phyloP scores from a whole-genome alignment of 1,140 invertebrate species.

The Drosophila kanapiae region DNA sequence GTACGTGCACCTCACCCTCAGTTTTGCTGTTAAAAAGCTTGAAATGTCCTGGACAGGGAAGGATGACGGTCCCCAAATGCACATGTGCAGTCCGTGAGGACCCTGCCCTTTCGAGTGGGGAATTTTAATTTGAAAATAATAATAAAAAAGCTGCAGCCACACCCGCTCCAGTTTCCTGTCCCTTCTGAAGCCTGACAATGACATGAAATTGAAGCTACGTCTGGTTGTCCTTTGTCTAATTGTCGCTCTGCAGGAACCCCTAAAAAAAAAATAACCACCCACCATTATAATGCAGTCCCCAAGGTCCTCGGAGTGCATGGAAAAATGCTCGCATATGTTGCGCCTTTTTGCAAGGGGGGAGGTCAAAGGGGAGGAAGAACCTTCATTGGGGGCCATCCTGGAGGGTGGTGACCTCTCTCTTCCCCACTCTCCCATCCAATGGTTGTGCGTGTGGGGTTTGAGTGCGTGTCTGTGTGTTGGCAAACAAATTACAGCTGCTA shows the following conservation, averaged over 20 bases:
- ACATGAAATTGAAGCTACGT: constrained; percentile 69
- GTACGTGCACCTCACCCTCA: constrained; percentile 45
- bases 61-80: constrained; percentile 43
- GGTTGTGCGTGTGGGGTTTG: constrained; percentile 23
- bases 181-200: constrained; percentile 60
- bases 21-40: constrained; percentile 6
- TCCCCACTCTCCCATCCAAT: not conserved
- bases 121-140: constrained; percentile 78
- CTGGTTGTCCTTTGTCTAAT: constrained; percentile 73
- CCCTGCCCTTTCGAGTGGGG: constrained; percentile 15
- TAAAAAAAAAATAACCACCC: not conserved
- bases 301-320: constrained; percentile 53
- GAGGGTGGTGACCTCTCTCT: constrained; percentile 22
- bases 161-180: constrained; percentile 7
- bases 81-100: constrained; percentile 49
- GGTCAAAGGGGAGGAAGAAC: constrained; percentile 1
- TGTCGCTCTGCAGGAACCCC: constrained; percentile 50
- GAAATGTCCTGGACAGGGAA: constrained; percentile 3
- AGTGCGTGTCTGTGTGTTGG: constrained; percentile 58
- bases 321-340: constrained; percentile 79
- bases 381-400: constrained; percentile 2
- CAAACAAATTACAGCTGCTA: constrained; percentile 82
- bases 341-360: constrained; percentile 28
- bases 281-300: constrained; percentile 66
- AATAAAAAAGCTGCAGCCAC: constrained; percentile 60